Evolutionary conservation across 37 sponge, comb jelly and placozoan genomes (phyloP), one percentile per base, ranked within the genome.

Genomic region (Spongilla lacustris): DNA sequence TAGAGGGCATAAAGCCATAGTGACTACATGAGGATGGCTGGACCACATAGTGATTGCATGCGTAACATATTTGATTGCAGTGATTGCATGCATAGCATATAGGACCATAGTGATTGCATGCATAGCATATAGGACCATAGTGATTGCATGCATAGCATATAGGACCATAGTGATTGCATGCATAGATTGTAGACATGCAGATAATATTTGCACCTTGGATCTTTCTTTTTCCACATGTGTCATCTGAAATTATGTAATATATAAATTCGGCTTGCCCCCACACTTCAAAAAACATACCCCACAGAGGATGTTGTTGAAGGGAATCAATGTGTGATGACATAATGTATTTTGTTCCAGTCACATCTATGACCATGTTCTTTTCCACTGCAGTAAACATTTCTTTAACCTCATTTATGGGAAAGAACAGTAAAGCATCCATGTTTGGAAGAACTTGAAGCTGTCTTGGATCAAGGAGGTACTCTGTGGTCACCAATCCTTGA

Each of bases 391-490:
- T 29, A 35, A 80, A 58, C 67, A 80, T 35, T 17, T 35, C 30
- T 58, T 80, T 68, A 19, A 80, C 66, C 24, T 80, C 80, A 80
- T 35, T 31, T 35, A 80, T 68, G 80, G 36, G 33, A 34, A 29
- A 80, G 69, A 67, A 24, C 67, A 67, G 49, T n/a, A 58, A 33
- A 22, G 58, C 6, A 12, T 32, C 66, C 11, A 80, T 23, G 22
- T 26, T 22, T 30, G 80, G 58, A 66, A n/a, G 36, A 14, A 1
- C 19, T 58, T 80, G 30, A 27, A 36, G 80, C 31, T 80, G 31
- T 14, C 67, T 33, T 3, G 78, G 69, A 23, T 87, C 76, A 32
- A 87, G 8, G 29, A 87, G 76, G 50, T 29, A 78, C 27, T 50
- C 36, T 9, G 73, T 13, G 35, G 68, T 6, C 30, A 26, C 27